Base-by-base conservation (phyloP, 2,797 vertebrate species). In the Aulostomus chinensis region DNA sequence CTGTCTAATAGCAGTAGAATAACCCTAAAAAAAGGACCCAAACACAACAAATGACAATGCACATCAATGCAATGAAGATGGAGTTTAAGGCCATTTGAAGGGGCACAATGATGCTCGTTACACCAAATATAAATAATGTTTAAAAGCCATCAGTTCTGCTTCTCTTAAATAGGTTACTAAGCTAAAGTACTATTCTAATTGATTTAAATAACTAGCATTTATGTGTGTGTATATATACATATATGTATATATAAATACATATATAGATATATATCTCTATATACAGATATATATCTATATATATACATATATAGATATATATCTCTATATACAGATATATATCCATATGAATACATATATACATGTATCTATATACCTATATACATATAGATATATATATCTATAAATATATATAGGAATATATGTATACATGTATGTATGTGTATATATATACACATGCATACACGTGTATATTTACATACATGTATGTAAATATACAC, bases 141-240 rank as follows among this genome's bases (percentile, higher is more conserved):
- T 79, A 67, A 70, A 86, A 86, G 78, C 83, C 71, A 73, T 85
- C 70, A 72, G 39, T 70, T 78, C 45, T n/a, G 39, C 51, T 74
- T 67, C 47, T 55, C 57, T 88, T 90, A 90, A 90, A 89, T 89
- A 90, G 77, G 83, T 77, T 21, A 66, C 88, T 89, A 90, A 80
- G 63, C 86, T 86, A 88, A 83, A 8, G 30, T 45, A 49, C 87
- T 90, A 89, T 32, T 85, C 89, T 91, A 91, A 87, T 86, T 41
- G 46, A 58, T 86, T 89, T 90, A 88, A 90, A 88, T 89, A 89
- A 79, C 85, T 81, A 91, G 83, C 78, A 86, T 82, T 83, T 79
- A 77, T 60, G 52, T 70, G 73, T 80, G 74, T 58, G 76, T 76
- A 76, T 80, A 78, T 58, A 64, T 70, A 64, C 73, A 78, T 48